These are phyloP conservation scores for Nowickia ferox DNA, from an alignment of 2,888 invertebrate genomes.

Conservation along the genomic window DNA sequence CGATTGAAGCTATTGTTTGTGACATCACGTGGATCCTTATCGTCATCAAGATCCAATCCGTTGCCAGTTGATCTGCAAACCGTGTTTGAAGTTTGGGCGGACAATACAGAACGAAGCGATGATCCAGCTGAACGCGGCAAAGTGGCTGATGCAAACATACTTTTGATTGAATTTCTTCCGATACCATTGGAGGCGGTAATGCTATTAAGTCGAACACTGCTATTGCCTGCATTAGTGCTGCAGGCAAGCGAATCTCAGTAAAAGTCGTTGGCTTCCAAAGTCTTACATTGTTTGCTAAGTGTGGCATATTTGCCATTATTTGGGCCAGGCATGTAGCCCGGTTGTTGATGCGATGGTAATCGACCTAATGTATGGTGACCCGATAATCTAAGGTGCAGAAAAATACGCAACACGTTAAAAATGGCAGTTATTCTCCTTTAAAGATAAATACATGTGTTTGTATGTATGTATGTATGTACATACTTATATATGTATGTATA, in stretches of 20 bases:
- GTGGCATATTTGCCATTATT: conserved; percentile 96
- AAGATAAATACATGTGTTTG: conserved; percentile 17
- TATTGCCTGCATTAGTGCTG: conserved; percentile 84
- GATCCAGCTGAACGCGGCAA: conserved; percentile 82
- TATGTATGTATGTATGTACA: conserved; percentile 3
- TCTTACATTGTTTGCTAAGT: conserved; percentile 97
- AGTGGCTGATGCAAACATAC: conserved; percentile 82
- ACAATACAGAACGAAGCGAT: conserved; percentile 81
- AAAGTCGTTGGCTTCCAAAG: conserved; percentile 95
- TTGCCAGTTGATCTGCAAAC: conserved; percentile 81
- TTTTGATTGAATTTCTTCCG: conserved; percentile 78
- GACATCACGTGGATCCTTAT: conserved; percentile 83
- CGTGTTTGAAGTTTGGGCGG: conserved; percentile 80
- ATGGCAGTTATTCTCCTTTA: conserved; percentile 7
- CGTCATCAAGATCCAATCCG: conserved; percentile 78
- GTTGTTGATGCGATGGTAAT: conserved; percentile 84
- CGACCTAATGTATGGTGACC: conserved; percentile 87
- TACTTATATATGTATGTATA: conserved; percentile 5
- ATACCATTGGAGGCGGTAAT: conserved; percentile 73
- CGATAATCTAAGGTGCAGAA: conserved; percentile 73
- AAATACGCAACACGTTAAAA: conserved; percentile 43
- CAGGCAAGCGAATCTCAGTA: conserved; percentile 92
- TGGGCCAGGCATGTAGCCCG: conserved; percentile 85
- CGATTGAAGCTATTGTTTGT: conserved; percentile 83
- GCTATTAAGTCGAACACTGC: conserved; percentile 79